Evolutionary conservation across 2,888 invertebrate genomes (phyloP).

Genomic region (Lithophane leautieri): DNA sequence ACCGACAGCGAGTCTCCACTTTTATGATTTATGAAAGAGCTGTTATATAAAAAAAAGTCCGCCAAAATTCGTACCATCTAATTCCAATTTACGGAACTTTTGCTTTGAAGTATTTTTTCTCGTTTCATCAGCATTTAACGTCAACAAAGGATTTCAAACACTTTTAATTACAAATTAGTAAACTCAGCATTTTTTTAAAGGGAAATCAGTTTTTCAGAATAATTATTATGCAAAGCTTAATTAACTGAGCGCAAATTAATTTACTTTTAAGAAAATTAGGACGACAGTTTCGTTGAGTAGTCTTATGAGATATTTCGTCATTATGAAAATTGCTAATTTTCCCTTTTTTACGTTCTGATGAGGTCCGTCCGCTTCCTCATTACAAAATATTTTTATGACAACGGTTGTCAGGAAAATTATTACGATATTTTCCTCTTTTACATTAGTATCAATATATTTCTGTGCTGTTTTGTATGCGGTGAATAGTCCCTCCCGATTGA

Average conservation of each 20-base stretch:
- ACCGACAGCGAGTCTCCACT: slow-evolving; percentile 36
- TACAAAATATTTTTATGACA: slow-evolving; percentile 51
- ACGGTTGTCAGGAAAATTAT: background rate
- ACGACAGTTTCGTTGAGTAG: slow-evolving; percentile 70
- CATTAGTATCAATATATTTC: slow-evolving; percentile 30
- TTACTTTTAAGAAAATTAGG: slow-evolving; percentile 77
- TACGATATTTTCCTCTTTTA: slow-evolving; percentile 22
- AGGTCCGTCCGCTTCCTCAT: slow-evolving; percentile 30
- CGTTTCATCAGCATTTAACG: slow-evolving; percentile 73
- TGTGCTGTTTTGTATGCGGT: slow-evolving; percentile 39
- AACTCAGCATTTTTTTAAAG: slow-evolving; percentile 79
- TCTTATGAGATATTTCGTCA: slow-evolving; percentile 65
- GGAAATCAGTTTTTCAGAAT: slow-evolving; percentile 78
- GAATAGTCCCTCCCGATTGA: slow-evolving; percentile 54
- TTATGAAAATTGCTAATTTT: slow-evolving; percentile 65
- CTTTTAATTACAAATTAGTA: slow-evolving; percentile 84
- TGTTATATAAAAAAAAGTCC: slow-evolving; percentile 43
- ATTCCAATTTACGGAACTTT: slow-evolving; percentile 67
- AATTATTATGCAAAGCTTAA: slow-evolving; percentile 87
- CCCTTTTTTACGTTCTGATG: slow-evolving; percentile 52
- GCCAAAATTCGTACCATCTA: slow-evolving; percentile 57
- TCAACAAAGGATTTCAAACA: slow-evolving; percentile 81
- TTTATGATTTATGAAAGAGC: slow-evolving; percentile 57
- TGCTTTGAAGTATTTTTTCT: slow-evolving; percentile 66
- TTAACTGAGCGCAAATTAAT: slow-evolving; percentile 81